Evolutionary conservation across 2,113 vertebrate species (phyloP).

Genomic region (Dendrocopos noguchii): DNA sequence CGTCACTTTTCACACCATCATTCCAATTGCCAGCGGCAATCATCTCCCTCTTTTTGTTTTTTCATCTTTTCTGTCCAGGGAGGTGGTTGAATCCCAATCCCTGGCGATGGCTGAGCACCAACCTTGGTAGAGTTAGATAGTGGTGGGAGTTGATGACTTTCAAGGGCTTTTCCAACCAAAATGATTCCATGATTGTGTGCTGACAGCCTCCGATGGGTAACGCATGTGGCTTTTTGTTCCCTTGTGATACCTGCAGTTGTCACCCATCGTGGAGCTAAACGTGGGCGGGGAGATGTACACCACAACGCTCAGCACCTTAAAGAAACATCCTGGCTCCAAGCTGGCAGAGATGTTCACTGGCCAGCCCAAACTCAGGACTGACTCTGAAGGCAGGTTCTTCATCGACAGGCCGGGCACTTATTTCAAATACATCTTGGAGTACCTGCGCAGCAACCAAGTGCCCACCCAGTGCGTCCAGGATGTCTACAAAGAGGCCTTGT

Average conservation of each 20-base stretch:
- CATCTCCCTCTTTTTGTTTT: neutral
- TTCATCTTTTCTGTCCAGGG: too few relatives aligned
- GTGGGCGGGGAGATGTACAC: slow-evolving; percentile 86
- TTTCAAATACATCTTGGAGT: slow-evolving; percentile 88
- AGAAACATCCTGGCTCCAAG: slow-evolving; percentile 83
- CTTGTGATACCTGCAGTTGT: slow-evolving; percentile 58
- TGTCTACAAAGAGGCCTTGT: slow-evolving; percentile 86
- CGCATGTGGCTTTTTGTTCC: neutral
- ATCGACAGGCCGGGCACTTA: slow-evolving; percentile 86
- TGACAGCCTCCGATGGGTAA: neutral
- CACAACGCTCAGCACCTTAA: slow-evolving; percentile 83
- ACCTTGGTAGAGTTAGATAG: too few relatives aligned
- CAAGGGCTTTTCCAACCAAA: too few relatives aligned
- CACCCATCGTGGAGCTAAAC: slow-evolving; percentile 84
- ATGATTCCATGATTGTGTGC: neutral
- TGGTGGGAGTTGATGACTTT: too few relatives aligned
- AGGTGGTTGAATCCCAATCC: too few relatives aligned
- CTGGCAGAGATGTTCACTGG: slow-evolving; percentile 83
- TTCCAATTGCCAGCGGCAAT: neutral
- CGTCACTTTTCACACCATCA: accelerated
- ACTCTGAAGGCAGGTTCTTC: slow-evolving; percentile 85
- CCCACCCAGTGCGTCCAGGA: slow-evolving; percentile 81
- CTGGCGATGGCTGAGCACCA: too few relatives aligned
- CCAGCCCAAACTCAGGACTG: slow-evolving; percentile 65
- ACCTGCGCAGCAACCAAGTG: slow-evolving; percentile 82